Evolutionary conservation across 2,113 vertebrate genomes (phyloP).

Genomic region (Lepus americanus): DNA sequence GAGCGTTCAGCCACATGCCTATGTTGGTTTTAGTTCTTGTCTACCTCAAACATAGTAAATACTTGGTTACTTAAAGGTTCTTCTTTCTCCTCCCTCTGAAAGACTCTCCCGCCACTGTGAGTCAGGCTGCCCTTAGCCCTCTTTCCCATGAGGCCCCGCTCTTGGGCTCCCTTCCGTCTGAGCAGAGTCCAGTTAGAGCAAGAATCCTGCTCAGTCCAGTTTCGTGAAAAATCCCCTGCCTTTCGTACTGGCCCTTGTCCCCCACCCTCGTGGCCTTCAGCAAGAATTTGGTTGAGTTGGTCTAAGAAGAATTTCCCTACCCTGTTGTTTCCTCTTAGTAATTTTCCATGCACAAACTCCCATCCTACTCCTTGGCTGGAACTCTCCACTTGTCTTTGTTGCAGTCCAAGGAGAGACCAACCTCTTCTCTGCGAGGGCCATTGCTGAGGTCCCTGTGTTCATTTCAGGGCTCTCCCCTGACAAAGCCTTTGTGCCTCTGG

Average conservation of each 20-base stretch:
- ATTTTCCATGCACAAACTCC: conserved; percentile 27
- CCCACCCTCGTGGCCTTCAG: not conserved
- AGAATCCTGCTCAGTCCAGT: not conserved
- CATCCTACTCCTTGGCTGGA: not conserved
- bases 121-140: not conserved
- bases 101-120: not conserved
- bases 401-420: not conserved
- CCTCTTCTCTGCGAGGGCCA: not conserved
- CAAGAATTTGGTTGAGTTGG: not conserved
- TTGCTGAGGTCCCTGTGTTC: too few relatives aligned
- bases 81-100: not conserved
- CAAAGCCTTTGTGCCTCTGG: not conserved
- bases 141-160: not conserved
- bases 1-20: not conserved
- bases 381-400: not conserved
- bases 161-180: not conserved
- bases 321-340: conserved; percentile 22
- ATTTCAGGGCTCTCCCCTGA: not conserved
- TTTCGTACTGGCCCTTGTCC: too few relatives aligned
- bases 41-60: not conserved
- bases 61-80: not conserved
- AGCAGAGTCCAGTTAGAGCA: not conserved
- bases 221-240: not conserved
- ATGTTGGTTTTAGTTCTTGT: not conserved
- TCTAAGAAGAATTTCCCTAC: conserved; percentile 31